Evolutionary conservation across 2,888 invertebrate species (phyloP), one percentile per base, ranked within the genome.

Genomic region (Apoderus coryli): DNA sequence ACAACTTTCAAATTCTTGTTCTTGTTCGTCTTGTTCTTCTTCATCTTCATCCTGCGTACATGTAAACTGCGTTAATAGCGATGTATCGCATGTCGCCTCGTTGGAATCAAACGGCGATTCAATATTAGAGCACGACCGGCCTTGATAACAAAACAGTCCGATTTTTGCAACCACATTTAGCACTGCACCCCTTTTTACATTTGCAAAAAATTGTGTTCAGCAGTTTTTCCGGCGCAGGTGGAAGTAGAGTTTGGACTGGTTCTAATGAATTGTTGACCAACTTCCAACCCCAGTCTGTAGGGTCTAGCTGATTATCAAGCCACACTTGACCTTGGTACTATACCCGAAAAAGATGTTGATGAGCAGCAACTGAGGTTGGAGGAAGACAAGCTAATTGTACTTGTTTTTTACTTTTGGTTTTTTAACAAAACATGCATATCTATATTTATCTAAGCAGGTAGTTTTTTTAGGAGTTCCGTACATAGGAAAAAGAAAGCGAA

Each of bases 181-280:
- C 27, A 29, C 26, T 28, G 23, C 29, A 25, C 14, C 29, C 32
- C 12, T 14, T 34, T 29, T 34, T 34, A 16, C 32, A 32, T 10
- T 29, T 33, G 16, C 33, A 27, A 33, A 26, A 22, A 15, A 31
- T 22, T 22, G 30, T 33, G 6, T 32, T 24, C 2, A 35, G 36
- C 2, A 35, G 24, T 32, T 35, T 64, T 66, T 16, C 34, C 22
- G 34, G 26, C 24, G 26, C 34, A 12, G 29, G 29, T 25, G 33
- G 25, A 16, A 33, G 19, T 12, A 29, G 16, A 25, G 32, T 32
- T 22, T 14, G 16, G 9, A 27, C 22, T 10, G 29, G 28, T 24
- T 33, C 30, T 25, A 36, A 32, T 15, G 27, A 22, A 29, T 33
- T 28, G 25, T 27, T 22, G 10, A 15, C 22, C 32, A 37, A 32